A percentile compares a stretch with the other conserved stretches of the same genome.
Conservation (phyloP, 2,113 vertebrate species). For the Strix uralensis region DNA sequence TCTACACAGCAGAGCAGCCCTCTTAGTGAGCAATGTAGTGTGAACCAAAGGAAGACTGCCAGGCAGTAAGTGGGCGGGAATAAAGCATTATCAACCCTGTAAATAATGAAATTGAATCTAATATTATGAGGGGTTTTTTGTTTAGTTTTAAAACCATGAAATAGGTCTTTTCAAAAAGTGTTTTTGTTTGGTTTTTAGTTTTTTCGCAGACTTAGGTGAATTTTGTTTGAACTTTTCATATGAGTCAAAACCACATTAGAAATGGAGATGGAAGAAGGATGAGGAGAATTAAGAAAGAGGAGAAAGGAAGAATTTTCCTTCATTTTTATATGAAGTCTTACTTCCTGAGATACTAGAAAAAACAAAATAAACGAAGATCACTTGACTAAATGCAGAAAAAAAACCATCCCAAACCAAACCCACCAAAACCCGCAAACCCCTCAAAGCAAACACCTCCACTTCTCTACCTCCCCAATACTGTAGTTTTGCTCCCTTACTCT, state of each 20-base stretch:
- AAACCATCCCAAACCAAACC: neutral
- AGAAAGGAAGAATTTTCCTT: neutral
- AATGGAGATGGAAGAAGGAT: neutral
- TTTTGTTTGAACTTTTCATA: neutral
- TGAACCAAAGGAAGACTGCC: neutral
- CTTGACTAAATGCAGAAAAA: neutral
- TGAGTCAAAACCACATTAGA: neutral
- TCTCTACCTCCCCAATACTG: fast-evolving
- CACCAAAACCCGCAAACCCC: neutral
- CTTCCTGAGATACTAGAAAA: neutral
- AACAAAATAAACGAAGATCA: neutral
- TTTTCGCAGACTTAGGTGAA: neutral
- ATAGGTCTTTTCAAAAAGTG: neutral
- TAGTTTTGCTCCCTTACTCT: neutral
- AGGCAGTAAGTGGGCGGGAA: neutral
- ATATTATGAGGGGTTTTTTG: neutral
- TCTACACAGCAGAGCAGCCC: fast-evolving
- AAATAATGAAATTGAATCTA: neutral
- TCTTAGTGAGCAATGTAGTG: neutral
- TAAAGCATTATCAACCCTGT: neutral
- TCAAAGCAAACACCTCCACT: neutral
- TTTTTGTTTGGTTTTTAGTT: neutral
- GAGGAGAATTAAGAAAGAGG: neutral
- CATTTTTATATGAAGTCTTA: neutral
- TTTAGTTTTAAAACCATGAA: neutral